Base-by-base conservation (phyloP, 2,888 invertebrate genomes). In the Pyrgus malvae region DNA sequence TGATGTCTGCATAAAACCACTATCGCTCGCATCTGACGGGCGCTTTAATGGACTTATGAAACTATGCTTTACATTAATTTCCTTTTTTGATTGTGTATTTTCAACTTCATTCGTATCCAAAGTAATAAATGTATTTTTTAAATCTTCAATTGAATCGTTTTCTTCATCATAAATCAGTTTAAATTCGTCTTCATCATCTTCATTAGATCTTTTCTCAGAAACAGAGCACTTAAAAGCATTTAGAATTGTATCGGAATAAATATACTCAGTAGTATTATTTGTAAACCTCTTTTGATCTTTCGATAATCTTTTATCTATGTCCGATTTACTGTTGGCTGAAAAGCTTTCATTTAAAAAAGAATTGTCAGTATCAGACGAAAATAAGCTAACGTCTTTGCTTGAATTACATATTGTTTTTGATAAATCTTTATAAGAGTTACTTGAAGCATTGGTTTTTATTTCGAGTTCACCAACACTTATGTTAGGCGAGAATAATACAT, bases 291-390 rank as follows among this genome's bases (percentile, higher is more conserved):
- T 64, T 62, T 16, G 23, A 16, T n/a, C 57, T 14, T 40, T 58
- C 53, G 60, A 21, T 12, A 27, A 23, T 44, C 61, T 61, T 55
- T 76, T 82, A 62, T 76, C 85, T 19, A 44, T 86, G 12, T 91
- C 68, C 84, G 63, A 83, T 88, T 9, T 91, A 73, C 67, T 92
- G 84, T 37, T 84, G 78, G 62, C 62, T 23, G 89, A 83, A 29
- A 93, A 76, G 66, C 92, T 93, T 42, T 93, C 93, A 61, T 91
- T 91, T 69, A 93, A 93, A 41, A 92, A 68, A 72, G 91, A 91
- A 75, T 89, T 91, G 48, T 88, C 85, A 29, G 82, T 86, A 44
- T 90, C 90, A 3, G 83, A 83, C 27, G 88, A 87, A 73, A 89
- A 87, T 27, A 89, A 66, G 66, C 87, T 89, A 25, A 82, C 60